Evolutionary conservation across 2,888 invertebrate species (phyloP), one percentile per base, ranked within the genome.

Genomic region (Suillia variegata): DNA sequence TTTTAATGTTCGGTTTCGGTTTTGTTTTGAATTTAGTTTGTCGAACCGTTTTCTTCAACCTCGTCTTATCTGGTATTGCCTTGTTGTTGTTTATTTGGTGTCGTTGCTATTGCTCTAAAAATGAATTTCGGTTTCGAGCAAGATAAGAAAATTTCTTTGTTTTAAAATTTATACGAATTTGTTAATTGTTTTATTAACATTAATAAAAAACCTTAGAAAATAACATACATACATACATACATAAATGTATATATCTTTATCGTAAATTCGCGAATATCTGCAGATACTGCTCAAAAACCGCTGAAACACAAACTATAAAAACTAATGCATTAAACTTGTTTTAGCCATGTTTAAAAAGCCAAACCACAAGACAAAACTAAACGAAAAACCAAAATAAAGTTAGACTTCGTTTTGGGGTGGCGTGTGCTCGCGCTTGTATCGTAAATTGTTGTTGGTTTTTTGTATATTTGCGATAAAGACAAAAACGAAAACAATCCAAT

Each of bases 111-210:
- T 38, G 22, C 42, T 54, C 50, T 50, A 55, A 49, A 51, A 59
- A n/a, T n/a, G n/a, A 38, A 5, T 10, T 45, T 55, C 45, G 24
- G 45, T 58, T n/a, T n/a, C n/a, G n/a, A 26, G 31, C 45, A n/a
- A n/a, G n/a, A 56, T 22, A 49, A 34, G 49, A n/a, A 6, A 21
- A 22, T 42, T 21, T 22, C 52, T 33, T 45, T 48, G 42, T n/a
- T n/a, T n/a, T 59, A 21, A 12, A 10, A 12, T 15, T 12, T 54
- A 21, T 73, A 72, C 74, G 73, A 74, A 71, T 66, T 74, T 72
- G 69, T 74, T 71, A 65, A 51, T 56, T n/a, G n/a, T 45, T 54
- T 51, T 55, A 38, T 59, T 55, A 38, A 38, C 38, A 38, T 10
- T 38, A 10, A 38, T 38, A 42, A 42, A 42, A n/a, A n/a, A n/a